Conservation (phyloP, 2,113 vertebrate species). For the Oncorhynchus keta region DNA sequence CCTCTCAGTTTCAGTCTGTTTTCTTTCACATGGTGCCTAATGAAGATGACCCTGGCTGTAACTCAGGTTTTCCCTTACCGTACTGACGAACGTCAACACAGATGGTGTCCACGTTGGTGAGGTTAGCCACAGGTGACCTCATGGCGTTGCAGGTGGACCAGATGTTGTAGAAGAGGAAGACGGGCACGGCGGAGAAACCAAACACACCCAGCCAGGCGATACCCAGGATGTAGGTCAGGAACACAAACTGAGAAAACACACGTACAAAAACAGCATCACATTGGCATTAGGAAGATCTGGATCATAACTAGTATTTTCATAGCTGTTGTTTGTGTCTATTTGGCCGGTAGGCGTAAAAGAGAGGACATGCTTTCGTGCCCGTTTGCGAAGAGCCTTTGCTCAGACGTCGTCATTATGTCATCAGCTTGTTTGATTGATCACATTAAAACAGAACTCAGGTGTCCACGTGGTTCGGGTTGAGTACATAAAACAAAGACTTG, state of each 20-base stretch:
- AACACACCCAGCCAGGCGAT: constrained; percentile 98
- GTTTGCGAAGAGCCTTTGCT: too few species aligned
- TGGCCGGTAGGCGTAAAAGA: too few species aligned
- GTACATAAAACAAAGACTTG: too few species aligned
- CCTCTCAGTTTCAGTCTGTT: too few species aligned
- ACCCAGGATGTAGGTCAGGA: constrained; percentile 95
- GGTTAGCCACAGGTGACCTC: constrained; percentile 79
- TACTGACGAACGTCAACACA: constrained; percentile 97
- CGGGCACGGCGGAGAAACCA: constrained; percentile 94
- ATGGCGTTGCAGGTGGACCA: constrained; percentile 93
- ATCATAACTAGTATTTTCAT: not conserved
- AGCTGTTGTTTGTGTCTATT: not conserved
- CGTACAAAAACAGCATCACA: constrained; percentile 13
- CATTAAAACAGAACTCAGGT: too few species aligned
- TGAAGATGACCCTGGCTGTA: not conserved
- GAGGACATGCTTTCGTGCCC: too few species aligned
- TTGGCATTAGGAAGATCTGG: not conserved
- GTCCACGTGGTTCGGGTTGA: too few species aligned
- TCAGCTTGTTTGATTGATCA: too few species aligned
- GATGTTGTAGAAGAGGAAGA: constrained; percentile 98
- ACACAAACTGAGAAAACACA: constrained; percentile 83
- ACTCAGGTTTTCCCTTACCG: constrained; percentile 68
- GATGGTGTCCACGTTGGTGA: constrained; percentile 87
- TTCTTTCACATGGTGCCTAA: too few species aligned
- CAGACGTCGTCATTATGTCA: too few species aligned